phyloP scores from a whole-genome alignment of 2,888 invertebrate genomes.

The Lypha dubia region DNA sequence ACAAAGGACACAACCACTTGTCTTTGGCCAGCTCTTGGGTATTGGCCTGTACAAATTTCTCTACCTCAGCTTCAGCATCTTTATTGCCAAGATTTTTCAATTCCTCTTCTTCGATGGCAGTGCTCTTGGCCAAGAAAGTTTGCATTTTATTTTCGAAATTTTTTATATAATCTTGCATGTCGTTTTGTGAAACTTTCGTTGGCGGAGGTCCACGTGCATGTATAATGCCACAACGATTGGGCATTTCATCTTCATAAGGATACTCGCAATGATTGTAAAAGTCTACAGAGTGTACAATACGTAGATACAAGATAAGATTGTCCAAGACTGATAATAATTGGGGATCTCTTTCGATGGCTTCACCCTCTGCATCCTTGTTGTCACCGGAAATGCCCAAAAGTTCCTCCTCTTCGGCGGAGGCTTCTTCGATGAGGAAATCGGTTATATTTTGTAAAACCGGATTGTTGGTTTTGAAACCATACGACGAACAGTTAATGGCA shows the following conservation, averaged over 20 bases:
- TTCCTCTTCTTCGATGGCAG: constrained; percentile 90
- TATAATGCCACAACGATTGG: constrained; percentile 98
- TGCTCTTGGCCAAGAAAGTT: constrained; percentile 92
- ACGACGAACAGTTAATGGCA: constrained; percentile 76
- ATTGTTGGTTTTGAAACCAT: constrained; percentile 92
- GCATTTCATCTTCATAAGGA: constrained; percentile 99
- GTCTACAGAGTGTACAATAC: constrained; percentile 99
- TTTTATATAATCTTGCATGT: constrained; percentile 88
- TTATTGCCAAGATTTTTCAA: constrained; percentile 93
- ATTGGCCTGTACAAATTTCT: constrained; percentile 97
- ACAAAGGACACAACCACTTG: constrained; percentile 99
- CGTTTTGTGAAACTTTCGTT: constrained; percentile 87
- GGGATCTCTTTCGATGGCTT: constrained; percentile 89
- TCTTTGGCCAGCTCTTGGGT: constrained; percentile 98
- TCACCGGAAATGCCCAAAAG: constrained; percentile 88
- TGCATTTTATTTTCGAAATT: constrained; percentile 96
- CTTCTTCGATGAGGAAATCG: constrained; percentile 98
- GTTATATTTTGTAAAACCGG: constrained; percentile 98
- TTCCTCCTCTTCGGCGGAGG: constrained; percentile 99
- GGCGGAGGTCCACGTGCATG: constrained; percentile 97
- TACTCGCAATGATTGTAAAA: constrained; percentile 99
- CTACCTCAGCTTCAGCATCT: constrained; percentile 87
- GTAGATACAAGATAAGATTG: constrained; percentile 94
- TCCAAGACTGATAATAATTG: constrained; percentile 89
- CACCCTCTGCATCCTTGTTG: constrained; percentile 84